A percentile compares a stretch with the other conserved stretches of the same genome.
Conservation (phyloP, 2,113 vertebrate genomes). For the Lichenostomus cassidix region DNA sequence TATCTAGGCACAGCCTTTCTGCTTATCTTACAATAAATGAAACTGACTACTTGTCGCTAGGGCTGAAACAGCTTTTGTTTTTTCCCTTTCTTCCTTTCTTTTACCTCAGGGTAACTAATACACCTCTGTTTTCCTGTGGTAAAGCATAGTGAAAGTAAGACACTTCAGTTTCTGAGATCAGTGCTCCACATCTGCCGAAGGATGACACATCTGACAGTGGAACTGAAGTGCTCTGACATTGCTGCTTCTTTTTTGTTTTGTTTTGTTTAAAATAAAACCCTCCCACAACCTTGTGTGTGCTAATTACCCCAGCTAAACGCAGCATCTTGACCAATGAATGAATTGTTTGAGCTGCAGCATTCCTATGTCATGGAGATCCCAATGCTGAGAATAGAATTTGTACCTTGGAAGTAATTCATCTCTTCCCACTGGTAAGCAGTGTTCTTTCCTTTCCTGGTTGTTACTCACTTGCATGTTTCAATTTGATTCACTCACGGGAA, state of each 20-base stretch:
- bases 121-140: neutral
- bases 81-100: too few relatives aligned
- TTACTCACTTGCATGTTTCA: neutral
- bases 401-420: neutral
- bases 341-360: neutral
- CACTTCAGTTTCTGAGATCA: neutral
- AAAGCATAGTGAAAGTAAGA: neutral
- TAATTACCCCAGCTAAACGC: neutral
- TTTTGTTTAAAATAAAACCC: neutral
- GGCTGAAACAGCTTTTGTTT: neutral
- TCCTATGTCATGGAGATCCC: neutral
- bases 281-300: neutral
- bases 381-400: neutral
- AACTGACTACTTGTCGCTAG: neutral
- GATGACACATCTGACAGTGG: neutral
- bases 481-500: neutral
- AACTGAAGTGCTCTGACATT: neutral
- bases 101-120: neutral
- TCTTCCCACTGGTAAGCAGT: neutral
- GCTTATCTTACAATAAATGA: neutral
- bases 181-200: neutral
- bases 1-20: neutral
- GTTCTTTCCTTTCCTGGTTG: neutral
- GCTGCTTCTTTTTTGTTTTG: neutral
- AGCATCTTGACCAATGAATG: neutral